These are phyloP conservation scores for Lutjanus erythropterus DNA, from an alignment of 2,113 vertebrate genomes.

Conservation along the genomic window DNA sequence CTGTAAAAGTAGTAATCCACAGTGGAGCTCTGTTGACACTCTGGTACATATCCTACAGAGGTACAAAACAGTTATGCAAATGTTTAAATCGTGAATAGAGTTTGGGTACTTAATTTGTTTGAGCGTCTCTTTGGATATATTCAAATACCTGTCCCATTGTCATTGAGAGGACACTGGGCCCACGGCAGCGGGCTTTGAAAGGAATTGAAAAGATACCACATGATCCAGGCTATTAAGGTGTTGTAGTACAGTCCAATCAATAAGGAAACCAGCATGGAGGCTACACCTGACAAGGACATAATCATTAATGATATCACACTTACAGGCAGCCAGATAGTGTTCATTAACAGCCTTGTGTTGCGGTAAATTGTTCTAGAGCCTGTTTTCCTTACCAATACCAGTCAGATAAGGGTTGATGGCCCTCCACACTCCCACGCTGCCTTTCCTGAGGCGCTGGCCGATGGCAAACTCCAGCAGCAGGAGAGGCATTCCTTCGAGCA, in stretches of 20 bases:
- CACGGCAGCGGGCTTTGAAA: conserved; percentile 89
- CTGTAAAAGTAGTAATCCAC: conserved; percentile 95
- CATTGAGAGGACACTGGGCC: conserved; percentile 88
- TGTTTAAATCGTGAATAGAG: background rate
- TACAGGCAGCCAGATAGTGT: background rate
- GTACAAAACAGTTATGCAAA: background rate
- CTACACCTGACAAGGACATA: conserved; percentile 83
- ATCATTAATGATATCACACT: background rate
- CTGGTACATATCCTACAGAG: conserved; percentile 84
- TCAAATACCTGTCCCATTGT: conserved; percentile 86
- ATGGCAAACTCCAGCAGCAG: conserved; percentile 93
- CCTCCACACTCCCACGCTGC: conserved; percentile 91
- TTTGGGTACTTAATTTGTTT: background rate
- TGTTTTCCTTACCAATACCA: conserved; percentile 87
- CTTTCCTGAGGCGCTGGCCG: conserved; percentile 91
- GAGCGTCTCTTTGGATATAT: background rate
- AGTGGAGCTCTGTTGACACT: conserved; percentile 89
- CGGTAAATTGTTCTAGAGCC: too few relatives aligned
- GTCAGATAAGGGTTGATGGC: conserved; percentile 89
- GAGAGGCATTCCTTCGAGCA: conserved; percentile 92
- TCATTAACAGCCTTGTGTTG: background rate
- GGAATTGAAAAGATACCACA: conserved; percentile 82
- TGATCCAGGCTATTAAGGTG: conserved; percentile 90
- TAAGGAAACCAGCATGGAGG: conserved; percentile 92
- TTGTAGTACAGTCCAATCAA: conserved; percentile 93